Evolutionary conservation across 2,797 vertebrate genomes (phyloP).

Genomic region (Paguma larvata): DNA sequence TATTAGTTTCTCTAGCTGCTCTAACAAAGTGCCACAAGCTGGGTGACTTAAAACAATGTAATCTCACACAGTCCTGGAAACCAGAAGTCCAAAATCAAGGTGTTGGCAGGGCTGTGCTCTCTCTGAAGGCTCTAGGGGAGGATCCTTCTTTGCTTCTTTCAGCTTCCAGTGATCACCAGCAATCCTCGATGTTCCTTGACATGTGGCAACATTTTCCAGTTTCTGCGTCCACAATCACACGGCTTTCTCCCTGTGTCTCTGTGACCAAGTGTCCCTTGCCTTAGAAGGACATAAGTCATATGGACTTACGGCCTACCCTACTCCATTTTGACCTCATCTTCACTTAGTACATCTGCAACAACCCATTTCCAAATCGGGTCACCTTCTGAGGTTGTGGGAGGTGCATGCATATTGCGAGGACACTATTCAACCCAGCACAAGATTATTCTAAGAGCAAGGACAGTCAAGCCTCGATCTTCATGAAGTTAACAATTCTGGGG

Average conservation of each 20-base stretch:
- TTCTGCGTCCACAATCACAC: background rate
- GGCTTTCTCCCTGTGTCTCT: background rate
- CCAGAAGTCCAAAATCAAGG: background rate
- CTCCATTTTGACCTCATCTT: background rate
- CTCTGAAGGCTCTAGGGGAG: background rate
- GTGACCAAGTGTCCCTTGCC: background rate
- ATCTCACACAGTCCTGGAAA: background rate
- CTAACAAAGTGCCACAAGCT: background rate
- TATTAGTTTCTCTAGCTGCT: background rate
- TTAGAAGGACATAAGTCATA: background rate
- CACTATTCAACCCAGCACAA: background rate
- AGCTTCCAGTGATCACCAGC: background rate
- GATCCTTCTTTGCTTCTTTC: background rate
- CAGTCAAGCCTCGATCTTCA: background rate
- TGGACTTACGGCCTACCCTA: background rate
- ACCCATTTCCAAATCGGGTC: background rate
- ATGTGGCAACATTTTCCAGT: background rate
- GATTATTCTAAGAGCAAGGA: background rate
- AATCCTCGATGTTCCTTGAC: background rate
- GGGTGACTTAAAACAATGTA: background rate
- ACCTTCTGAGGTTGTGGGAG: background rate
- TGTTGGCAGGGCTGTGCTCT: accelerated
- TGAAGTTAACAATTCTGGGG: background rate
- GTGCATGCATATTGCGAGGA: too few species aligned
- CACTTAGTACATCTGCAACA: background rate